A percentile compares a stretch with the other conserved stretches of the same genome.
Evolutionary conservation across 2,888 invertebrate species (phyloP).

Genomic region (Allygus modestus): DNA sequence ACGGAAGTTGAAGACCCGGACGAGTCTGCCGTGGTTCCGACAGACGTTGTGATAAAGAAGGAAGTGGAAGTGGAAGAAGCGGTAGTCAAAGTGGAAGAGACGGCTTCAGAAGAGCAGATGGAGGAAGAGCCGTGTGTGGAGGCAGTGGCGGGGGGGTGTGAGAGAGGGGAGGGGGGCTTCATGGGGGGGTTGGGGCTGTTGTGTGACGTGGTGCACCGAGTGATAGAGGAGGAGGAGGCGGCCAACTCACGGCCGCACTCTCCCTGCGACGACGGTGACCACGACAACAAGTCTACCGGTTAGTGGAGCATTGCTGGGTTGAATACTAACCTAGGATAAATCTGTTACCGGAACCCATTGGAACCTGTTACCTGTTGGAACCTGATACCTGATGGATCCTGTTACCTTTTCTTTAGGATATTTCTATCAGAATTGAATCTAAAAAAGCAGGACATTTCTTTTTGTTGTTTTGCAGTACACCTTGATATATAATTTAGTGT

Average conservation of each 20-base stretch:
- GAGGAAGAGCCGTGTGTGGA: neutral
- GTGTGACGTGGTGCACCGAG: conserved; percentile 90
- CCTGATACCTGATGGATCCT: too few relatives aligned
- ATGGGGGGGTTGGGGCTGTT: conserved; percentile 80
- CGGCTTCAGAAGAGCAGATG: neutral
- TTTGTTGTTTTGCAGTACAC: too few relatives aligned
- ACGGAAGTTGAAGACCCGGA: conserved; percentile 55
- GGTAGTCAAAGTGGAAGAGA: conserved; percentile 53
- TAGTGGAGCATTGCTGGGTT: too few relatives aligned
- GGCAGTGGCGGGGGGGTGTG: conserved; percentile 14
- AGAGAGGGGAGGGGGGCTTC: conserved; percentile 55
- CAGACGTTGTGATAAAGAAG: conserved; percentile 36
- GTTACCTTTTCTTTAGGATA: too few relatives aligned
- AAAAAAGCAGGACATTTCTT: too few relatives aligned
- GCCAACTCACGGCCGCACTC: conserved; percentile 48
- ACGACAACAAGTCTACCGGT: conserved; percentile 29
- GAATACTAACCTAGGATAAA: too few relatives aligned
- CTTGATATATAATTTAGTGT: too few relatives aligned
- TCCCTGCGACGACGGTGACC: neutral
- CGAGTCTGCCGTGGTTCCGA: neutral
- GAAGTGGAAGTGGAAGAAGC: conserved; percentile 45
- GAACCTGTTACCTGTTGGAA: too few relatives aligned
- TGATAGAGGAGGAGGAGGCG: conserved; percentile 82
- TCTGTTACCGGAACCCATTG: too few relatives aligned
- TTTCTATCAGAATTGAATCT: too few relatives aligned